These are phyloP conservation scores for Cephus pygmeus DNA, from an alignment of 2,888 invertebrate genomes.

Conservation along the genomic window DNA sequence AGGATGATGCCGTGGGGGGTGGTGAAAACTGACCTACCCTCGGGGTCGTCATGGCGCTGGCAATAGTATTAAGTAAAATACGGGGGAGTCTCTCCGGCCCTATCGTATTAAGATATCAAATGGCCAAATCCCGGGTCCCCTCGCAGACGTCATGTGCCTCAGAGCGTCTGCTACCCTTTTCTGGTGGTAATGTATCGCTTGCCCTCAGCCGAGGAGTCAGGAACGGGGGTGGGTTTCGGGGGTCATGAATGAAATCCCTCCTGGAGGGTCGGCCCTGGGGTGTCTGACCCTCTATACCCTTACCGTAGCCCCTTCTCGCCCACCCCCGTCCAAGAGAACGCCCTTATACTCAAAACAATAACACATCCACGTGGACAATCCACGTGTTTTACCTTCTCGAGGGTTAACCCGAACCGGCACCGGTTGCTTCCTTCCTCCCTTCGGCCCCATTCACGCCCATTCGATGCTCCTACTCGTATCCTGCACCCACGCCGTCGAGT, in stretches of 20 bases:
- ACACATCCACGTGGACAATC: constrained; percentile 57
- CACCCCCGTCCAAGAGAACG: constrained; percentile 45
- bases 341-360: constrained; percentile 59
- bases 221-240: constrained; percentile 41
- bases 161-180: constrained; percentile 51
- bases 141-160: constrained; percentile 52
- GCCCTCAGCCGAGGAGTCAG: constrained; percentile 44
- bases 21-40: constrained; percentile 34
- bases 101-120: constrained; percentile 64
- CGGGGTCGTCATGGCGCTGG: constrained; percentile 14
- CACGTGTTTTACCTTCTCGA: constrained; percentile 36
- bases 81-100: constrained; percentile 45
- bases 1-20: not conserved
- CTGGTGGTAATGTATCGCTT: constrained; percentile 56
- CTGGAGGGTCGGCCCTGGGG: constrained; percentile 59
- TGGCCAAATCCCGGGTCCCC: constrained; percentile 56
- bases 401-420: constrained; percentile 18
- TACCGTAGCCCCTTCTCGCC: constrained; percentile 23
- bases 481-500: no score
- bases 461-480: no score
- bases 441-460: not conserved
- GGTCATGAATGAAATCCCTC: constrained; percentile 65
- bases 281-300: constrained; percentile 61
- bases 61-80: constrained; percentile 48
- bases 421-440: constrained; percentile 24